Base-by-base conservation (phyloP, 2,888 invertebrate species). In the Cyclophora punctaria region DNA sequence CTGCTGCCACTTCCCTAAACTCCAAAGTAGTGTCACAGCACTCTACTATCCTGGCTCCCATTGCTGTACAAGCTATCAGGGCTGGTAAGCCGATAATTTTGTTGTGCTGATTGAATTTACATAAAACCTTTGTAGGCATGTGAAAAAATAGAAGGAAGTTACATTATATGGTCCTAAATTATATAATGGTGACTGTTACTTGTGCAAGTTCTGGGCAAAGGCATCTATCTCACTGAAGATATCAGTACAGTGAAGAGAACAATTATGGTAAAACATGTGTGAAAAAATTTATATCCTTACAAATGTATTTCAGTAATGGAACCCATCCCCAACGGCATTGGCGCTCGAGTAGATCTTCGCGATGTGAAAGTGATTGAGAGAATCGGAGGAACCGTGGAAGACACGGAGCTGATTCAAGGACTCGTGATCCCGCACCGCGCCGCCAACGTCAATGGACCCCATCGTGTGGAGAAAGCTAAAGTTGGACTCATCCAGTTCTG, bases 21-120 rank as follows among this genome's bases (percentile, higher is more conserved):
- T 99, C 99, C 0, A 99, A 99, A 90, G 98, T 99, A 40, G 99
- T 99, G 0, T 98, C 97, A 0, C 99, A 99, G 80, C 98, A 99
- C 76, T 98, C 98, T 34, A 96, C 95, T 73, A 91, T 96, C 40
- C 87, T 99, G 65, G 98, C 98, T 41, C 99, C 99, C 2, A 93
- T 99, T 75, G 99, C 99, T 58, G 99, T 99, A 0, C 95, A 98
- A 79, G 98, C 99, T 46, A 98, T 99, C 45, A 90, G 98, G 57
- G 94, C 95, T 80, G 94, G 97, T 68, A 90, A 66, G 20, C 20
- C 20, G 20, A 20, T 20, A 20, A 20, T 20, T 20, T 20, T 20
- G 20, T 20, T 20, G 20, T 20, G 20, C 20, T 20, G 20, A 20
- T 20, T 20, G 20, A 1, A 20, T n/a, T n/a, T n/a, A n/a, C 20